Evolutionary conservation across 2,113 vertebrate genomes (phyloP).

Genomic region (Gadus chalcogrammus): DNA sequence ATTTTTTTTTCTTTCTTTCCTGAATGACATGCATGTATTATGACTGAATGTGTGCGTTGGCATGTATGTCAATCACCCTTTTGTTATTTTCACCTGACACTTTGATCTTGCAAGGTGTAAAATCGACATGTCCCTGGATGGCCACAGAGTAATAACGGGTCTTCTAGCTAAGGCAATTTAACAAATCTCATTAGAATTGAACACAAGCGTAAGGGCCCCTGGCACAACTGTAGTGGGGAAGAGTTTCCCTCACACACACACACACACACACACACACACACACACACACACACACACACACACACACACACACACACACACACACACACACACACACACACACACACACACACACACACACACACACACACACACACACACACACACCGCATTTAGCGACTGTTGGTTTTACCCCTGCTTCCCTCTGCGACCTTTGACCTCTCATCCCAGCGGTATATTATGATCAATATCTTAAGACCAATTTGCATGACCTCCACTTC

Average conservation of each 20-base stretch:
- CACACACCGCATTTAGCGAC: constrained; percentile 27
- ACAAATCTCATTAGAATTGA: constrained; percentile 40
- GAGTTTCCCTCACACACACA: neutral
- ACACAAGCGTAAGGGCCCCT: constrained; percentile 24
- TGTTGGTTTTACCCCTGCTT: constrained; percentile 55
- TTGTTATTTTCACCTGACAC: constrained; percentile 15
- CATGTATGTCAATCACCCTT: neutral
- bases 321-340: neutral
- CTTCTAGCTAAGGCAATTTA: constrained; percentile 38
- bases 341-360: neutral
- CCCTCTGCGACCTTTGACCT: constrained; percentile 51
- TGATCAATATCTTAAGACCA: constrained; percentile 65
- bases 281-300: neutral
- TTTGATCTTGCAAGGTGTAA: constrained; percentile 22
- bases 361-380: neutral
- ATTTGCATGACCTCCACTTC: constrained; percentile 50
- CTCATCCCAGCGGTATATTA: constrained; percentile 35
- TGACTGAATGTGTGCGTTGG: constrained; percentile 22
- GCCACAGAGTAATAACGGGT: constrained; percentile 51
- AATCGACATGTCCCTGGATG: constrained; percentile 26
- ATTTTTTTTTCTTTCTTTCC: constrained; percentile 30
- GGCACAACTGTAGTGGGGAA: neutral
- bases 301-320: neutral
- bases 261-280: neutral
- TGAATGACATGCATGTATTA: neutral